phyloP scores from a whole-genome alignment of 2,888 invertebrate genomes.

The Anticlea derivata region DNA sequence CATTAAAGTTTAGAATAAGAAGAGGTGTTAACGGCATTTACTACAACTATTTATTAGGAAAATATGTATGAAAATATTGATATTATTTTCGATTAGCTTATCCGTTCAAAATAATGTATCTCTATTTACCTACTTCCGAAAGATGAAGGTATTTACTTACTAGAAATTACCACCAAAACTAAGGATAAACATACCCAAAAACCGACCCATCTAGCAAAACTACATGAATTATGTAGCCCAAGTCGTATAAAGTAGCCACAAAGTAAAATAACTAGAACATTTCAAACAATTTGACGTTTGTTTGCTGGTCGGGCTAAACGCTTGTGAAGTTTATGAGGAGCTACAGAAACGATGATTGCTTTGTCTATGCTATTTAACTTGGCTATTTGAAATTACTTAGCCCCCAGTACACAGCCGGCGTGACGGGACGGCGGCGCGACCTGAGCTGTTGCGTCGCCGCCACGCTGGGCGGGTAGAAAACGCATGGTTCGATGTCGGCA shows the following conservation, averaged over 20 bases:
- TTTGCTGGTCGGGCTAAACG: constrained; percentile 41
- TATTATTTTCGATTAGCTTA: no score
- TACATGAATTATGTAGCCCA: constrained; percentile 27
- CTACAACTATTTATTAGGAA: no score
- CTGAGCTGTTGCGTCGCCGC: no score
- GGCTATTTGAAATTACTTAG: not conserved
- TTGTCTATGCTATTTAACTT: constrained; percentile 6
- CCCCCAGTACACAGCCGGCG: no score
- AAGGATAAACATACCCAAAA: constrained; percentile 6
- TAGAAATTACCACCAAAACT: not conserved
- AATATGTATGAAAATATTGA: no score
- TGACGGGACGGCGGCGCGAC: no score
- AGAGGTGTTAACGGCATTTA: no score
- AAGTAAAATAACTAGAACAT: constrained; percentile 23
- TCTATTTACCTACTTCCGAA: no score
- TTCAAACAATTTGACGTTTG: constrained; percentile 42
- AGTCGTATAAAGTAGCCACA: constrained; percentile 24
- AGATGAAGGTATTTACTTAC: not conserved
- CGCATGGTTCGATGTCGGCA: no score
- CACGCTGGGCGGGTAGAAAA: no score
- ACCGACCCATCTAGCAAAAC: not conserved
- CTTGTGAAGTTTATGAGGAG: constrained; percentile 41
- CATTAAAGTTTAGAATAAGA: no score
- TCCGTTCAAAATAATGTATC: no score
- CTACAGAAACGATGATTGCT: constrained; percentile 38